Percentiles rank a stretch among this genome's conserved stretches.
These are phyloP conservation scores for Malurus elegans DNA, from an alignment of 2,113 vertebrate species.

Conservation along the genomic window DNA sequence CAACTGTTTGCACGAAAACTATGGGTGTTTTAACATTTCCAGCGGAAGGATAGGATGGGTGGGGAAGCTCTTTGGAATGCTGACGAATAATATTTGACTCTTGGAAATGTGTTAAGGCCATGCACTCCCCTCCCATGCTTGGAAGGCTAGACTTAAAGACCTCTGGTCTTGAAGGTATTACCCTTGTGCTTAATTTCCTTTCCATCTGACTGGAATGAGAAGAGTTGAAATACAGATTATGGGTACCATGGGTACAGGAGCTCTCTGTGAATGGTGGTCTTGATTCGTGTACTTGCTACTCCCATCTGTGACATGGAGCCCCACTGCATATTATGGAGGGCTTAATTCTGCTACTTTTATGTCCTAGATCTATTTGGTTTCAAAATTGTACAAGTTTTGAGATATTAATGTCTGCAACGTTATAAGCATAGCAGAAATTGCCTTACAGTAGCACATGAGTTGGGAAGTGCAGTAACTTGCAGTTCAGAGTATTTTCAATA, in stretches of 20 bases:
- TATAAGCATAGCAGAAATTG: background rate
- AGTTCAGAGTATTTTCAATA: background rate
- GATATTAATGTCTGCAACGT: background rate
- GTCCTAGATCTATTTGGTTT: background rate
- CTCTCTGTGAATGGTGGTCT: background rate
- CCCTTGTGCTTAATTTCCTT: background rate
- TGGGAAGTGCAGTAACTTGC: background rate
- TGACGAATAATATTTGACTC: background rate
- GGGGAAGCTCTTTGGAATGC: background rate
- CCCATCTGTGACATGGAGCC: accelerated
- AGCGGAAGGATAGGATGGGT: background rate
- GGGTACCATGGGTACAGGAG: background rate
- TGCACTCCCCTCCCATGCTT: background rate
- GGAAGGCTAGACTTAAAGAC: background rate
- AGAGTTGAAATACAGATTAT: background rate
- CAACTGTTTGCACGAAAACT: conserved; percentile 24
- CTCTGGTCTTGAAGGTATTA: background rate
- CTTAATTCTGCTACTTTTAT: background rate
- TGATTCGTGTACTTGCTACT: background rate
- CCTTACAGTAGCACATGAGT: background rate
- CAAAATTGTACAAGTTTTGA: background rate
- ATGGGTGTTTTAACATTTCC: conserved; percentile 45
- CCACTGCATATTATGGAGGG: background rate
- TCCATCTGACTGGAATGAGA: background rate
- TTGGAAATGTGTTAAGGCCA: background rate